Base-by-base conservation (phyloP, 2,797 vertebrate genomes). In the Sebastes dallii region DNA sequence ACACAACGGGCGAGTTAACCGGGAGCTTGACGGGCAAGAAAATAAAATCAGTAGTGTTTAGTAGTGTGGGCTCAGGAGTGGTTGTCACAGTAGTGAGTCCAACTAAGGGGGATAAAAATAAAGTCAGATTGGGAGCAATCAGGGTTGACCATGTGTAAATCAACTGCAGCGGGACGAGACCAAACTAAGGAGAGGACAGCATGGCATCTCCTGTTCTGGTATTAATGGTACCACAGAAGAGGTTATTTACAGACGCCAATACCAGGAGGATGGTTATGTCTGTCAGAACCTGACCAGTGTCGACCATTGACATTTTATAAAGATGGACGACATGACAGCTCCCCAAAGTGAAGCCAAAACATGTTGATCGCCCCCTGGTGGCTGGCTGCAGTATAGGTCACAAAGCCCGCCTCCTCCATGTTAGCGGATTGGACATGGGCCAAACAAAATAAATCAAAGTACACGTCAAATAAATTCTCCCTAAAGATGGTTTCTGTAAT, bases 1-100 rank as follows among this genome's bases (percentile, higher is more conserved):
- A 88, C 70, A 80, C 39, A 66, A 72, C 36, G 18, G 75, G 79
- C 20, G 32, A 77, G 66, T 85, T 83, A 80, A 86, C 77, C 50
- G 61, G 65, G 24, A 78, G 68, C 25, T 72, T 72, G 75, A 83
- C 3, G 6, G 46, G 72, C 81, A 82, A 76, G 64, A 75, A 78
- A 87, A 87, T 78, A 78, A 84, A 90, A 86, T 55, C 27, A 72
- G 36, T 32, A 54, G 65, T 14, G 55, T 72, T 81, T 46, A 50
- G 34, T 56, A 39, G 13, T 61, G 75, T 56, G 68, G 22, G 55
- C 54, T 66, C 46, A 2, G 24, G 60, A 77, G 32, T 36, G 58
- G 6, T 24, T 66, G 59, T 87, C 59, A 81, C 32, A 58, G 67
- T 56, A 32, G 24, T 76, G 62, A 80, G 58, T 77, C 76, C 60